Conservation (phyloP, 2,113 vertebrate species). For the Gasterosteus nipponicus region DNA sequence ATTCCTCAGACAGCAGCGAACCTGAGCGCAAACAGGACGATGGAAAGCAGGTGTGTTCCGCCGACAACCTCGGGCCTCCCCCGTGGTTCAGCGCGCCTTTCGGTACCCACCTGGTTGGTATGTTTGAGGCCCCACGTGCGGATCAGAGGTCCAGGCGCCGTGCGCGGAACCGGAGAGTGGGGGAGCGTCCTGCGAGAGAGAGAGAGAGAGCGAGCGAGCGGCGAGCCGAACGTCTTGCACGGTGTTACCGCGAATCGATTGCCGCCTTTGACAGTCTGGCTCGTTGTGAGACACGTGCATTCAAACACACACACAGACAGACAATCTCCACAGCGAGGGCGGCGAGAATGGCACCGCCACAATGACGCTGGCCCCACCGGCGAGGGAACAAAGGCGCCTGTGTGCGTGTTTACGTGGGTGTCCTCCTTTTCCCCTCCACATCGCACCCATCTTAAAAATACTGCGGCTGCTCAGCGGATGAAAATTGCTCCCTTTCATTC, state of each 20-base stretch:
- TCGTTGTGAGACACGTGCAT: slow-evolving; percentile 30
- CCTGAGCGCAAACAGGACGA: slow-evolving; percentile 75
- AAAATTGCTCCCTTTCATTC: slow-evolving; percentile 73
- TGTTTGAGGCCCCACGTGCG: neutral
- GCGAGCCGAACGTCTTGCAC: too few relatives aligned
- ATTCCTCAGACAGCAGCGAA: slow-evolving; percentile 80
- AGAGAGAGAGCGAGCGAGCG: too few relatives aligned
- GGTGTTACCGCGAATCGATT: too few relatives aligned
- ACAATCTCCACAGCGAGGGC: slow-evolving; percentile 53
- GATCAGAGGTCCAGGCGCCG: neutral
- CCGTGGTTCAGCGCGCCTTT: slow-evolving; percentile 29
- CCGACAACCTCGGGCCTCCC: slow-evolving; percentile 16
- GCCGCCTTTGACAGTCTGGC: neutral
- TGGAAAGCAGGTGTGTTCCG: slow-evolving; percentile 80
- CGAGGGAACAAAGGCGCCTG: slow-evolving; percentile 60
- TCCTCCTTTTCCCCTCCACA: slow-evolving; percentile 60
- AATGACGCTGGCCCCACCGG: slow-evolving; percentile 52
- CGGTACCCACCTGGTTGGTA: slow-evolving; percentile 24
- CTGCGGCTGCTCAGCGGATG: slow-evolving; percentile 65
- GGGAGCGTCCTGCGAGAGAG: too few relatives aligned
- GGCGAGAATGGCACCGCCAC: slow-evolving; percentile 65
- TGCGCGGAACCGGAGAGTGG: too few relatives aligned
- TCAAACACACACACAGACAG: slow-evolving; percentile 20
- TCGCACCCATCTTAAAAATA: slow-evolving; percentile 74
- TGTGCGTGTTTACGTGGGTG: slow-evolving; percentile 47